These are phyloP conservation scores for Druon quercuslanigerum DNA, from an alignment of 1,140 invertebrate species.

Conservation along the genomic window DNA sequence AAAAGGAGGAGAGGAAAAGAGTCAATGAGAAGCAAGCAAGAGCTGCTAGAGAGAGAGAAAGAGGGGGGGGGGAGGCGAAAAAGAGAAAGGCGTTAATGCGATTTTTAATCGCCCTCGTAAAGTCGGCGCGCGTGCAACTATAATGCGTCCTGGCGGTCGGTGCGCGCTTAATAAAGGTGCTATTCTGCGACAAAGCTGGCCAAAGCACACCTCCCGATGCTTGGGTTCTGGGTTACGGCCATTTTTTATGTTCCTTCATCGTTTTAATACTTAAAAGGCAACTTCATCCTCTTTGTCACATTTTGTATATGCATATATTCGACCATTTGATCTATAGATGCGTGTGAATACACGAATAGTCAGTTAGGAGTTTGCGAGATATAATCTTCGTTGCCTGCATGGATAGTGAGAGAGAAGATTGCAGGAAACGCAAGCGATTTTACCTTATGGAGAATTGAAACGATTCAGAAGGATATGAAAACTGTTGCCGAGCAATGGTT, in stretches of 20 bases:
- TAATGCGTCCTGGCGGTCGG: slow-evolving; percentile 44
- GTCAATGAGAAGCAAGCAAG: background rate
- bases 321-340: background rate
- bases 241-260: slow-evolving; percentile 41
- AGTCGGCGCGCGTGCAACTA: slow-evolving; percentile 53
- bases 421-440: too few species aligned
- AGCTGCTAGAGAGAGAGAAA: too few species aligned
- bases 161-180: slow-evolving; percentile 51
- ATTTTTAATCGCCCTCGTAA: slow-evolving; percentile 61
- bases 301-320: background rate
- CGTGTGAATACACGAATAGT: slow-evolving; percentile 9
- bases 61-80: slow-evolving; percentile 37
- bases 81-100: slow-evolving; percentile 55
- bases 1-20: slow-evolving; percentile 31
- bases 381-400: too few species aligned
- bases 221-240: slow-evolving; percentile 32
- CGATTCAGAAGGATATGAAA: too few species aligned
- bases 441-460: too few species aligned
- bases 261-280: slow-evolving; percentile 25
- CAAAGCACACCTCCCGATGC: slow-evolving; percentile 20
- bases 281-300: slow-evolving; percentile 9
- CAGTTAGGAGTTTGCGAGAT: too few species aligned
- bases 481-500: too few species aligned
- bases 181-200: slow-evolving; percentile 38
- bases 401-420: too few species aligned